Evolutionary conservation across 2,797 vertebrate species (phyloP), one percentile per base, ranked within the genome.

Genomic region (Percopsis omiscomaycus): DNA sequence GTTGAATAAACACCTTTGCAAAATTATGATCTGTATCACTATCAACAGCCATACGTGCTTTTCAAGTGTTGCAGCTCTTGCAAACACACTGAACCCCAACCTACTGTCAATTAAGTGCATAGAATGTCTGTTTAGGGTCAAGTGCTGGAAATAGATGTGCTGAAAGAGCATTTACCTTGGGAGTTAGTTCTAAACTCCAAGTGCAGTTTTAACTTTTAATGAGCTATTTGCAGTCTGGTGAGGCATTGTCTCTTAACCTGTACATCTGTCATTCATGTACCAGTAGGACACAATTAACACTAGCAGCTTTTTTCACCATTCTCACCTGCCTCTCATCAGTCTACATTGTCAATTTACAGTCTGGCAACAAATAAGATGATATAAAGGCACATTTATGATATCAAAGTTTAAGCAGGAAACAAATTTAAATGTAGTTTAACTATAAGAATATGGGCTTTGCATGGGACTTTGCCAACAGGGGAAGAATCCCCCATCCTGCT

Each of bases 81-180:
- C 61, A 6, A 30, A 48, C 69, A 75, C 55, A 55, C 52, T 46
- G 37, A 73, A 54, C 29, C 59, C 14, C 50, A 59, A 47, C 61
- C 50, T 63, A 52, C 61, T 49, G 13, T 51, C 52, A 37, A 64
- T 8, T 74, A 70, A 69, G 64, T 71, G 54, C 60, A 32, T 71
- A 53, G 65, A 75, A 69, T 73, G 54, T 53, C 11, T 32, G 29
- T 22, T 55, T 30, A 32, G 53, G 53, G 29, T 30, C 2, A 52
- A 8, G 27, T 54, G 28, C 22, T 32, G 14, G 29, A 55, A 15
- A 55, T 30, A 53, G 12, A 48, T 13, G 47, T 2, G n/a, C 47
- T 48, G 47, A 22, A 9, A 55, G 11, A 55, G 27, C 27, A n/a
- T 52, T 22, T 52, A 52, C 9, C 16, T 22, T 3, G 29, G 14